Percentiles rank a stretch among this genome's conserved stretches.
Conservation (phyloP, 2,888 invertebrate genomes). For the Megastigmus dorsalis region DNA sequence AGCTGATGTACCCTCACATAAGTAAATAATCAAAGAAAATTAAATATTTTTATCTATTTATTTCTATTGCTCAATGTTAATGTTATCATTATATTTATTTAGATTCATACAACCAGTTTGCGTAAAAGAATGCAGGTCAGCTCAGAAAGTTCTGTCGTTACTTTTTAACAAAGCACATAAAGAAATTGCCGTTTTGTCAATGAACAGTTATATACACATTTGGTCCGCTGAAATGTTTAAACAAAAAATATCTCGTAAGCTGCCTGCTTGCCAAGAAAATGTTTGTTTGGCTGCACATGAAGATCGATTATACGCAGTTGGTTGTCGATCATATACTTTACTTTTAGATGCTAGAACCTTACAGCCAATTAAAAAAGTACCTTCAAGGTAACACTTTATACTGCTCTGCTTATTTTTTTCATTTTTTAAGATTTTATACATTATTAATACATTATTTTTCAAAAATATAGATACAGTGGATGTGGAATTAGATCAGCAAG, state of each 20-base stretch:
- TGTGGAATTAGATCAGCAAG: conserved; percentile 94
- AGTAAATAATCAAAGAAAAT: no score
- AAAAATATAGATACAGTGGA: conserved; percentile 84
- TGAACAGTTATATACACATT: conserved; percentile 95
- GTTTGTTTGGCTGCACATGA: conserved; percentile 93
- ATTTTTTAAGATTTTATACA: background rate
- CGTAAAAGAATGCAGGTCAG: conserved; percentile 87
- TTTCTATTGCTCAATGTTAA: background rate
- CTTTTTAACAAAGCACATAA: conserved; percentile 90
- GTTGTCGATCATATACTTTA: conserved; percentile 94
- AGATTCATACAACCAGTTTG: conserved; percentile 78
- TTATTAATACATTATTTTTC: conserved; percentile 10
- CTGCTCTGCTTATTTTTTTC: background rate
- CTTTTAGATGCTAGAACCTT: conserved; percentile 92
- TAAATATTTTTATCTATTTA: conserved; percentile 3
- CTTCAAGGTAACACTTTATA: conserved; percentile 65
- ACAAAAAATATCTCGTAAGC: conserved; percentile 89
- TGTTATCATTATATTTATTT: conserved; percentile 12
- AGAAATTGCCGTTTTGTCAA: conserved; percentile 92
- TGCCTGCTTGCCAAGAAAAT: conserved; percentile 93
- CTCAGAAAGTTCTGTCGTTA: conserved; percentile 87
- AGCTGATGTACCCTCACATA: conserved; percentile 75
- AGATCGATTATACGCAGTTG: conserved; percentile 92
- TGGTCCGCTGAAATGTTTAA: conserved; percentile 93
- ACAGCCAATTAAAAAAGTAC: conserved; percentile 77